Evolutionary conservation across 2,888 invertebrate genomes (phyloP), one percentile per base, ranked within the genome.

Genomic region (Actias luna): DNA sequence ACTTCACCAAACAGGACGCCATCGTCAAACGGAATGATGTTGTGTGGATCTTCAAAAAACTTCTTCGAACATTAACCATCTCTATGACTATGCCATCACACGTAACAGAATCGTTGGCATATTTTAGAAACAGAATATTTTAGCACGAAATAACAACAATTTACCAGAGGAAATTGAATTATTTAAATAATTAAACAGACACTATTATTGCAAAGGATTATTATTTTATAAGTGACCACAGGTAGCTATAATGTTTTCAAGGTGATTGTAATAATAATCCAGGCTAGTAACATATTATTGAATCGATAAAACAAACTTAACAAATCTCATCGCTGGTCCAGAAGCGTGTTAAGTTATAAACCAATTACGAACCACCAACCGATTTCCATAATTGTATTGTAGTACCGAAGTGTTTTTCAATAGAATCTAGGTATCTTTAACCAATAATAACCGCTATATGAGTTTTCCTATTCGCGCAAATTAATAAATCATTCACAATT

Each of bases 41-140:
- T n/a, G n/a, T n/a, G n/a, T n/a, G n/a, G 27, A 62, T 58, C 62
- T 58, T 59, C 58, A 33, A 59, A 59, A 50, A 62, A 42, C 46
- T 58, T 33, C 59, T 52, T 59, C 42, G 58, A 50, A 50, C 25
- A 50, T 25, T 50, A 25, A 25, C 46, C 22, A 12, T 22, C 22
- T 50, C 22, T 42, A 27, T 42, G 29, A 59, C 42, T 25, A 59
- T 25, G 59, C 36, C 36, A 36, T 18, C 59, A 59, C 59, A 39
- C n/a, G 36, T 35, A 36, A 62, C 58, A 31, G 50, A 27, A 59
- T 18, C 25, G 27, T 58, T 22, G 29, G 39, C n/a, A 31, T 12
- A 58, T 42, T 33, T 57, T 29, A 42, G 22, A 62, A 27, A 42
- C 22, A 31, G 25, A 62, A 39, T 33, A 31, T 22, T 42, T 42